Conservation (phyloP, 2,888 invertebrate genomes). For the Drosophila hamatofila region DNA sequence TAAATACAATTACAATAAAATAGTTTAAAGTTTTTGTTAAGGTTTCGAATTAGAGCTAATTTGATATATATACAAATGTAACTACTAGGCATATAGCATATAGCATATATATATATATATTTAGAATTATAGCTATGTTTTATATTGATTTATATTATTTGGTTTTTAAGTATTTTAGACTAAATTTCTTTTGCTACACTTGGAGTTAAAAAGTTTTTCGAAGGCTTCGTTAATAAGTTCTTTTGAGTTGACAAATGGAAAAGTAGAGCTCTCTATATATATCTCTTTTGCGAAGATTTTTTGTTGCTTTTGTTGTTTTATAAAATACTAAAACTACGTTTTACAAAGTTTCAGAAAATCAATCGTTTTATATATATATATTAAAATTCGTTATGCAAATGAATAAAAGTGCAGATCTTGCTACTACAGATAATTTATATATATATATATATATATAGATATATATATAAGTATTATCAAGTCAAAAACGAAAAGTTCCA, state of each 20-base stretch:
- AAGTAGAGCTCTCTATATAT: conserved; percentile 59
- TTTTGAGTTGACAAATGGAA: conserved; percentile 80
- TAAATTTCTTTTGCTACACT: conserved; percentile 65
- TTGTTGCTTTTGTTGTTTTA: conserved; percentile 28
- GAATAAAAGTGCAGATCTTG: conserved; percentile 68
- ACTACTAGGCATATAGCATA: conserved; percentile 29
- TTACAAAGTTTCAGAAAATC: conserved; percentile 49
- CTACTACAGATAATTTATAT: conserved; percentile 47
- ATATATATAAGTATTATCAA: conserved; percentile 26
- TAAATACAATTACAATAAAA: conserved; percentile 51
- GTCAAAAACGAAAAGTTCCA: conserved; percentile 60
- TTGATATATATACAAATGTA: conserved; percentile 52
- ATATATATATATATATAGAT: conserved; percentile 22
- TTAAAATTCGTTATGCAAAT: conserved; percentile 77
- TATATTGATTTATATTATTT: conserved; percentile 33
- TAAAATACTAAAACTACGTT: conserved; percentile 53
- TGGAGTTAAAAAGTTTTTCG: conserved; percentile 79
- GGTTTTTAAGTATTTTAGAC: conserved; percentile 40
- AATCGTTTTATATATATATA: conserved; percentile 35
- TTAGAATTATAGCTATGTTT: conserved; percentile 30
- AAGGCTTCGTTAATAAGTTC: conserved; percentile 82
- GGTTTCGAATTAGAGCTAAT: conserved; percentile 37
- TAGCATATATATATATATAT: conserved; percentile 14
- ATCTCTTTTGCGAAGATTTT: conserved; percentile 31
- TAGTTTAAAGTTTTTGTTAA: conserved; percentile 62